Conservation (phyloP, 2,797 vertebrate genomes). For the Sternarchorhynchus goeldii region DNA sequence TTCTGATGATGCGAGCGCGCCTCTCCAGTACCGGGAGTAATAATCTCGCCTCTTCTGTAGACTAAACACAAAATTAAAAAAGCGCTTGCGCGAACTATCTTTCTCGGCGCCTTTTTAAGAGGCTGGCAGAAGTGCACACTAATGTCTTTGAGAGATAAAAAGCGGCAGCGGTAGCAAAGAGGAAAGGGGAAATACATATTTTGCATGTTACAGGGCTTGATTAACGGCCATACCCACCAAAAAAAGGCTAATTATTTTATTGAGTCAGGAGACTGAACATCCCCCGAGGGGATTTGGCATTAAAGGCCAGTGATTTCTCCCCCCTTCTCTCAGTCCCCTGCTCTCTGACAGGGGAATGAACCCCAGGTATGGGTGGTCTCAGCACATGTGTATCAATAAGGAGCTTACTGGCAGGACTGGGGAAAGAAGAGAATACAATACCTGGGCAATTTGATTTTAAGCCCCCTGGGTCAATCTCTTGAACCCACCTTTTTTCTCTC, state of each 20-base stretch:
- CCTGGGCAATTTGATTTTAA: slow-evolving; percentile 79
- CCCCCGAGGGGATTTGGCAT: slow-evolving; percentile 77
- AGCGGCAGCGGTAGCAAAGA: slow-evolving; percentile 64
- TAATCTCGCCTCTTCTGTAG: slow-evolving; percentile 78
- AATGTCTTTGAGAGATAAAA: slow-evolving; percentile 77
- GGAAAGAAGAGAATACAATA: slow-evolving; percentile 81
- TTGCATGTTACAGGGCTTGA: slow-evolving; percentile 78
- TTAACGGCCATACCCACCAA: slow-evolving; percentile 73
- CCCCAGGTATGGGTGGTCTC: slow-evolving; percentile 82
- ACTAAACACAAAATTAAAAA: slow-evolving; percentile 85
- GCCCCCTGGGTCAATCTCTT: slow-evolving; percentile 79
- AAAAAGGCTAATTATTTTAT: slow-evolving; percentile 81
- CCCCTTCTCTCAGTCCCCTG: slow-evolving; percentile 56
- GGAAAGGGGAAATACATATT: slow-evolving; percentile 68
- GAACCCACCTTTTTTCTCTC: slow-evolving; percentile 66
- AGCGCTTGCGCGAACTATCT: slow-evolving; percentile 70
- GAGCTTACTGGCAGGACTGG: slow-evolving; percentile 77
- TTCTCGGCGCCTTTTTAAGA: slow-evolving; percentile 28
- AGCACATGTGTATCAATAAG: slow-evolving; percentile 82
- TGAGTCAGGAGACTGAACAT: slow-evolving; percentile 76
- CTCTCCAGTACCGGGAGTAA: slow-evolving; percentile 65
- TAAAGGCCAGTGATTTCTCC: slow-evolving; percentile 68
- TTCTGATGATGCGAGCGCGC: slow-evolving; percentile 74
- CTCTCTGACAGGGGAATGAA: slow-evolving; percentile 74
- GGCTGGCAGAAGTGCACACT: slow-evolving; percentile 65